Conservation (phyloP, 2,888 invertebrate species). For the Ariolimax columbianus region DNA sequence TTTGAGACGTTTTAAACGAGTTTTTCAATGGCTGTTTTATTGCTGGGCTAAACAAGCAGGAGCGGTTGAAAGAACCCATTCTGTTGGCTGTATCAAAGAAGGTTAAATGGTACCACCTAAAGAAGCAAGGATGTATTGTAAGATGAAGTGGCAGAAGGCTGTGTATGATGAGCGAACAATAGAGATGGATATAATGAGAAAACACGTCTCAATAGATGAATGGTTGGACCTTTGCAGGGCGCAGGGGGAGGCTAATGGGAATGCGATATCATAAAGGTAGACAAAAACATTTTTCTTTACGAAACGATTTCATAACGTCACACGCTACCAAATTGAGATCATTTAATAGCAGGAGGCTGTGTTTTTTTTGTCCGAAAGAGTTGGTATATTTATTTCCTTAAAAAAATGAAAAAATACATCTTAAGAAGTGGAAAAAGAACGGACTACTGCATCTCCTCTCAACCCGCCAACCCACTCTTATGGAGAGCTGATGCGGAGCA, state of each 20-base stretch:
- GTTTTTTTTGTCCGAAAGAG: neutral
- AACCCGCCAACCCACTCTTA: constrained; percentile 64
- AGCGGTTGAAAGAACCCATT: neutral
- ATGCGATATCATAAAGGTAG: neutral
- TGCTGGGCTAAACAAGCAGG: neutral
- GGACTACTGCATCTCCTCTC: constrained; percentile 56
- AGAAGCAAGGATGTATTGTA: neutral
- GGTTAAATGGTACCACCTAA: neutral
- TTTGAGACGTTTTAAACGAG: neutral
- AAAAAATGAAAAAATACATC: neutral
- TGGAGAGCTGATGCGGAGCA: constrained; percentile 59
- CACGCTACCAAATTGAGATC: too few species aligned
- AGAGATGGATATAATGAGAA: neutral
- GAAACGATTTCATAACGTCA: neutral
- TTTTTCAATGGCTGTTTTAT: neutral
- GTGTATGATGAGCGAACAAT: neutral
- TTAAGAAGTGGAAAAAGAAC: neutral
- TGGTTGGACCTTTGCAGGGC: neutral
- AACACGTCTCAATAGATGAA: neutral
- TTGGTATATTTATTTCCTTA: neutral
- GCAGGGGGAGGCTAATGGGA: neutral
- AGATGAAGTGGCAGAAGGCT: neutral
- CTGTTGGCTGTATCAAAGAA: neutral
- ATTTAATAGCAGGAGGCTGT: neutral
- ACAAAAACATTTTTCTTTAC: neutral